Evolutionary conservation across 2,888 invertebrate species (phyloP).

Genomic region (Stenichneumon culpator): DNA sequence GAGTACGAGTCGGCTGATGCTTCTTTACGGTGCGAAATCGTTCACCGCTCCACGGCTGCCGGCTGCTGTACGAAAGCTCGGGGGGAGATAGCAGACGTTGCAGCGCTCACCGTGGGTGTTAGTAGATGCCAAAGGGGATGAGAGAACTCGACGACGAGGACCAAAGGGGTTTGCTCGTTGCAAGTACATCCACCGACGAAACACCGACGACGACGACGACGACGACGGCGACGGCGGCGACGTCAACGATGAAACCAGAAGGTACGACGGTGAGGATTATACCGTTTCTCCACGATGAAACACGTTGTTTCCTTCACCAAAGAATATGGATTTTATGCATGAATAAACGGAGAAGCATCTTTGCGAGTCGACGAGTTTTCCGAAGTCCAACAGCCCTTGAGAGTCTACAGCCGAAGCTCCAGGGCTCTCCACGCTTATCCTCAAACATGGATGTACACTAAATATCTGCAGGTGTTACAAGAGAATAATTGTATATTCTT

Average conservation of each 20-base stretch:
- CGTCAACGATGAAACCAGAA: constrained; percentile 27
- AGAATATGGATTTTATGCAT: constrained; percentile 83
- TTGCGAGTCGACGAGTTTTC: constrained; percentile 30
- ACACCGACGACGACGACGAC: constrained; percentile 20
- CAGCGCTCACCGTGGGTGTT: constrained; percentile 40
- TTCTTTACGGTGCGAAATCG: constrained; percentile 20
- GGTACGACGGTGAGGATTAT: constrained; percentile 60
- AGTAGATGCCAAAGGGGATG: constrained; percentile 35
- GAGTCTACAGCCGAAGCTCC: neutral
- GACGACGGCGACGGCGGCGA: constrained; percentile 8
- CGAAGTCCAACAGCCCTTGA: constrained; percentile 3
- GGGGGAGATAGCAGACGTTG: constrained; percentile 36
- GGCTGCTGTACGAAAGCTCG: constrained; percentile 33
- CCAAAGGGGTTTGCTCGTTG: constrained; percentile 73
- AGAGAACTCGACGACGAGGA: constrained; percentile 67
- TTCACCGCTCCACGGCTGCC: neutral
- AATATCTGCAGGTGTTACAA: neutral
- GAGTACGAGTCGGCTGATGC: constrained; percentile 16
- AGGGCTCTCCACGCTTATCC: neutral
- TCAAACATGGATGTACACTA: neutral
- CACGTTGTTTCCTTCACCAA: constrained; percentile 78
- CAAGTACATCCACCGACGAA: constrained; percentile 20
- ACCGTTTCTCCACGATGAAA: constrained; percentile 77
- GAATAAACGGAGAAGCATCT: constrained; percentile 71
- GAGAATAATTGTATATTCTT: neutral